Evolutionary conservation across 2,113 vertebrate genomes (phyloP), one percentile per base, ranked within the genome.

Genomic region (Abramis brama): DNA sequence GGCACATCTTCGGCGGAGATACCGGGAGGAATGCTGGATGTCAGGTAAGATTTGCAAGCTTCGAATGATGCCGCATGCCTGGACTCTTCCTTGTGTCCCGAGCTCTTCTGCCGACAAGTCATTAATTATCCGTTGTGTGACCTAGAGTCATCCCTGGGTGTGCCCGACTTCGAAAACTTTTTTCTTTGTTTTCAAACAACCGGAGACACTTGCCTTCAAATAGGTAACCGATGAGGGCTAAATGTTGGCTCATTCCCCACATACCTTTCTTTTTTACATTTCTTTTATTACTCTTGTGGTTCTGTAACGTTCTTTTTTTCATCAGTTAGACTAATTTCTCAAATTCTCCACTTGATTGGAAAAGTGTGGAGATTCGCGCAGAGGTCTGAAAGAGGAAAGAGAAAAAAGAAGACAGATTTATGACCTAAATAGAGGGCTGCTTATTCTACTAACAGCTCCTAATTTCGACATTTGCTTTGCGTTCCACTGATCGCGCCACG

Each of bases 341-440:
- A 75, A 66, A 81, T 30, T 4, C 39, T 33, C 33, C 33, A 33
- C 33, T 33, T 91, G 82, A 83, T 84, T 90, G 59, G 87, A 85
- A 77, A 85, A 84, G 79, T 79, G 62, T 74, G 30, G 91, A 85
- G 89, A 84, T 91, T 73, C 77, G 91, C 92, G 90, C 25, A 87
- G 47, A 89, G 90, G 87, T 82, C 88, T 91, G 92, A 90, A 91
- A 93, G 91, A 89, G 93, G 92, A 90, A 91, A 93, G 91, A 89
- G 93, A 94, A 95, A 94, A 93, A 90, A 86, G 89, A 93, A 93
- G 94, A 95, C 89, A 93, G 97, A 97, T 98, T 97, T 97, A 97
- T 96, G 95, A 92, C 90, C 89, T 88, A 88, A 94, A 88, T 91
- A 93, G 94, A 86, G 92, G 92, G 94, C 92, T 97, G 95, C 96